A percentile compares a stretch with the other conserved stretches of the same genome.
phyloP scores from a whole-genome alignment of 2,888 invertebrate genomes.

The Heliconius erato region DNA sequence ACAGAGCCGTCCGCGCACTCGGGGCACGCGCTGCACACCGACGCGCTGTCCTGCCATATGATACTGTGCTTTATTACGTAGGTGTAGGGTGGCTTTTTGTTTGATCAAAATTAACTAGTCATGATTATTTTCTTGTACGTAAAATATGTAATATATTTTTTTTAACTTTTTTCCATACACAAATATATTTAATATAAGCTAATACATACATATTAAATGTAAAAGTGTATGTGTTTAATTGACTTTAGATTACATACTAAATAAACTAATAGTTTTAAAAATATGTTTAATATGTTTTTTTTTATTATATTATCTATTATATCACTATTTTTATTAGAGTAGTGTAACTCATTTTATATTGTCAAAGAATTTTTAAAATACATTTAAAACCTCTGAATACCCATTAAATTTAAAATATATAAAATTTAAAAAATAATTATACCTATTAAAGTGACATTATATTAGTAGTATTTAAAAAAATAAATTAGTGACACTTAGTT shows the following conservation, averaged over 20 bases:
- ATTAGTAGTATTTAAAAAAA: not conserved
- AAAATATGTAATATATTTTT: no score
- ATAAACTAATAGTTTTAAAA: no score
- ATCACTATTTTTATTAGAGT: no score
- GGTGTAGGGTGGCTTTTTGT: not conserved
- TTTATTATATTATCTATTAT: not conserved
- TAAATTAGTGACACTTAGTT: not conserved
- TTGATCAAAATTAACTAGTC: not conserved
- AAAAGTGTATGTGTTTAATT: no score
- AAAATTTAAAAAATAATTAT: no score
- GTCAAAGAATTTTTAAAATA: no score
- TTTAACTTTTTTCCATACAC: not conserved
- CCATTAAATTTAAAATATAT: no score
- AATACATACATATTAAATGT: no score
- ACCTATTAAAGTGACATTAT: not conserved
- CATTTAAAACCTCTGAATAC: no score
- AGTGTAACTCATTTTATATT: no score
- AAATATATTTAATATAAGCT: not conserved
- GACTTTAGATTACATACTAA: not conserved
- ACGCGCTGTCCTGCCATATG: slow-evolving; percentile 84
- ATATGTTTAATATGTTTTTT: not conserved
- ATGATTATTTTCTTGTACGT: no score
- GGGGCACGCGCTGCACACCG: slow-evolving; percentile 85
- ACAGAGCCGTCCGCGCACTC: slow-evolving; percentile 76
- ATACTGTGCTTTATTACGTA: slow-evolving; percentile 70